These are phyloP conservation scores for Odobenus rosmarus DNA, from an alignment of 2,113 vertebrate species.

Conservation along the genomic window DNA sequence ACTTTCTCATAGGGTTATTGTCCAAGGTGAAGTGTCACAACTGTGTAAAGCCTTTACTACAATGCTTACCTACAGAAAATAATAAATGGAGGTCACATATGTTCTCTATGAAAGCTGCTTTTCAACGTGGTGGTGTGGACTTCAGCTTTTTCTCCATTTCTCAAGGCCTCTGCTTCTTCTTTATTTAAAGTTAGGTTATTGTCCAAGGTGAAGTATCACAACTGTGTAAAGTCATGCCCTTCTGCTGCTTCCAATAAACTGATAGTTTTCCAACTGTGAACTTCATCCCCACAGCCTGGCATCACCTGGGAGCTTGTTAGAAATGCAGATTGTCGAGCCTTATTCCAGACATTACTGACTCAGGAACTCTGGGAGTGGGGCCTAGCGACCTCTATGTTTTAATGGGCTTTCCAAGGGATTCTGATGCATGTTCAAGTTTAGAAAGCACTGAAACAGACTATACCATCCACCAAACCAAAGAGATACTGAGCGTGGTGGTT, in stretches of 20 bases:
- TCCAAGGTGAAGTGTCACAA: neutral
- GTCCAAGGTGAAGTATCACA: too few relatives aligned
- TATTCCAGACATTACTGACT: neutral
- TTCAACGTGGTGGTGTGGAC: neutral
- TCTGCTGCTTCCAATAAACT: neutral
- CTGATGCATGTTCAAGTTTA: neutral
- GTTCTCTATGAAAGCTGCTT: neutral
- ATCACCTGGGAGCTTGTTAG: neutral
- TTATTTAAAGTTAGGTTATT: neutral
- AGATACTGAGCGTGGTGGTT: neutral
- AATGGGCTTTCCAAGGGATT: neutral
- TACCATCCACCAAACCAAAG: neutral
- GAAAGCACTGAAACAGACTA: neutral
- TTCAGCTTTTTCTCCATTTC: neutral
- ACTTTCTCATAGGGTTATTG: neutral
- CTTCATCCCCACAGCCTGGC: neutral
- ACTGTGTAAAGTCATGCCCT: neutral
- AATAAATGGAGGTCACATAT: neutral
- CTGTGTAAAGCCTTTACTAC: neutral
- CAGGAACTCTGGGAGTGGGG: too few relatives aligned
- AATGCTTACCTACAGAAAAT: neutral
- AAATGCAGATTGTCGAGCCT: conserved; percentile 1
- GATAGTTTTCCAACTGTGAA: neutral
- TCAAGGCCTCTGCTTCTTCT: neutral
- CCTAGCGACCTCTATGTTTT: neutral